These are phyloP conservation scores for Pachydiplax longipennis DNA, from an alignment of 2,888 invertebrate species.

Conservation along the genomic window DNA sequence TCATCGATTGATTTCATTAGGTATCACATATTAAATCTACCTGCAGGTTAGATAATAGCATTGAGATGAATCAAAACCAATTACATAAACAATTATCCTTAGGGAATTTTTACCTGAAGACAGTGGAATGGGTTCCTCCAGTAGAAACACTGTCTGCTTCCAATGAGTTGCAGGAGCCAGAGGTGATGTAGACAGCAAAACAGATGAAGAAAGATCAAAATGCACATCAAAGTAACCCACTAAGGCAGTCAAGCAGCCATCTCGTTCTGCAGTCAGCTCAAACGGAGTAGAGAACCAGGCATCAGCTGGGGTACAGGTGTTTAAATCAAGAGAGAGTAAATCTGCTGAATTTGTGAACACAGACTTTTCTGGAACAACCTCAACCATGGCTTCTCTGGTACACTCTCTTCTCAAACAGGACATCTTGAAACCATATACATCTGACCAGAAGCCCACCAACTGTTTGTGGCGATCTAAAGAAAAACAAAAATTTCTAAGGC, in stretches of 20 bases:
- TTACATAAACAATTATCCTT: not conserved
- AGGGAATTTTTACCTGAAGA: slow-evolving; percentile 65
- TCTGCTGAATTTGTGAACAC: slow-evolving; percentile 72
- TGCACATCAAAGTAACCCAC: slow-evolving; percentile 92
- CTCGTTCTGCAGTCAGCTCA: slow-evolving; percentile 55
- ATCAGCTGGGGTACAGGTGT: slow-evolving; percentile 72
- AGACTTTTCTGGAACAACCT: slow-evolving; percentile 69
- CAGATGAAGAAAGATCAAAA: slow-evolving; percentile 74
- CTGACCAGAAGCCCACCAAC: slow-evolving; percentile 85
- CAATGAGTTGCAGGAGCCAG: slow-evolving; percentile 81
- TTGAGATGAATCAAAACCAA: not conserved
- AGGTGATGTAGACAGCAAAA: slow-evolving; percentile 83
- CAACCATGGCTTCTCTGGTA: slow-evolving; percentile 77
- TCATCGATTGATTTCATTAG: too few relatives aligned
- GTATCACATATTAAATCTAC: not conserved
- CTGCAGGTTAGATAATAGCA: not conserved
- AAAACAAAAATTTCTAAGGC: slow-evolving; percentile 44
- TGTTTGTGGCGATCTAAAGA: slow-evolving; percentile 71
- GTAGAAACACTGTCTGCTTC: slow-evolving; percentile 92
- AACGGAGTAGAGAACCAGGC: slow-evolving; percentile 59
- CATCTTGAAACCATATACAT: slow-evolving; percentile 96
- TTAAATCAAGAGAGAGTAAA: slow-evolving; percentile 76
- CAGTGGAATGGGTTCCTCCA: slow-evolving; percentile 75
- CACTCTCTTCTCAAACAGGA: slow-evolving; percentile 86
- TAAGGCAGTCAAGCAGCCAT: slow-evolving; percentile 78